Conservation (phyloP, 2,113 vertebrate species). For the Penelope pileata region DNA sequence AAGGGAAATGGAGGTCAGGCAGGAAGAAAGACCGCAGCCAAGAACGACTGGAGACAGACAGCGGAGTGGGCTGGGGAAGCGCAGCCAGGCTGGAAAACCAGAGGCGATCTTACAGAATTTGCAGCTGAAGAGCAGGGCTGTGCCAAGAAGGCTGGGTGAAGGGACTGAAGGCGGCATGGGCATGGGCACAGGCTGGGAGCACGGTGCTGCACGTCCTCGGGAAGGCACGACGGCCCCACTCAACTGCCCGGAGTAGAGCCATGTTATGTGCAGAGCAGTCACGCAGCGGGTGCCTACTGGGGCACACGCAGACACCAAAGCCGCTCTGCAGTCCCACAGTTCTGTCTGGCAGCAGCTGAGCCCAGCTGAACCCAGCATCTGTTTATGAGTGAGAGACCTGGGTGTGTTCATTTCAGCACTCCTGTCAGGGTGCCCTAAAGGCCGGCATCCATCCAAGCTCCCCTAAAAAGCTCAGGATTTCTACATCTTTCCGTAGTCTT, state of each 20-base stretch:
- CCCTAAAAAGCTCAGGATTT: neutral
- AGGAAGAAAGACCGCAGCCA: neutral
- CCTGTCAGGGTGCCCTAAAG: neutral
- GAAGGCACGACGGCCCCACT: neutral
- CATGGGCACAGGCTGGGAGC: neutral
- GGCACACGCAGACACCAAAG: neutral
- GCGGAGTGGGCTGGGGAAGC: neutral
- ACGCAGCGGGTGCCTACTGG: rapidly evolving
- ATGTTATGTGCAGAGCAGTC: neutral
- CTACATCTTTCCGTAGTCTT: neutral
- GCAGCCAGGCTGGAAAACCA: neutral
- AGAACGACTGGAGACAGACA: neutral
- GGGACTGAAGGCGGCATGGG: neutral
- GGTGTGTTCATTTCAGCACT: neutral
- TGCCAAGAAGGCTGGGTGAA: neutral
- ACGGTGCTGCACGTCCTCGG: neutral
- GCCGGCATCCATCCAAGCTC: neutral
- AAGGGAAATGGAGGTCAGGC: neutral
- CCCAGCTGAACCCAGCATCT: neutral
- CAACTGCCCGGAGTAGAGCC: neutral
- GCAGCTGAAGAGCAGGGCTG: neutral
- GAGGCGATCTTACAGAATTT: neutral
- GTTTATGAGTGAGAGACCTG: neutral
- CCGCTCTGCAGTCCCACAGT: neutral
- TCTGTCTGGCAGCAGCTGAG: neutral